Percentiles rank a stretch among this genome's conserved stretches.
These are phyloP conservation scores for Trissolcus brochymenae DNA, from an alignment of 2,888 invertebrate genomes.

Conservation along the genomic window DNA sequence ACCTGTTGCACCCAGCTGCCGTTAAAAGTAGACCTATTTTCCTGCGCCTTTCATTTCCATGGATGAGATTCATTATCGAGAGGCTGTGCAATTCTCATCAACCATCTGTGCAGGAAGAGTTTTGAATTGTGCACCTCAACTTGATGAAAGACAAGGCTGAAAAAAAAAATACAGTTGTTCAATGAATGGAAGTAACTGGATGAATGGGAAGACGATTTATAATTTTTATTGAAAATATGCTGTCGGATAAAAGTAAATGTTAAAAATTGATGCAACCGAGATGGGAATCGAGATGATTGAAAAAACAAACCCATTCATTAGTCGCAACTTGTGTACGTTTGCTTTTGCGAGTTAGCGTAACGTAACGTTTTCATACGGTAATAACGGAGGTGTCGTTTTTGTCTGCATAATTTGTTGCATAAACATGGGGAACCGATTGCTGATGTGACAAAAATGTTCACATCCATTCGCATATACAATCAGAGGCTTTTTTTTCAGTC, in stretches of 20 bases:
- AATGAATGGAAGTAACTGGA: not conserved
- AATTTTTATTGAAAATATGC: not conserved
- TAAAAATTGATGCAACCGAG: too few species aligned
- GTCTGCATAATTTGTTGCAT: constrained; percentile 38
- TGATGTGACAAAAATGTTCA: constrained; percentile 5
- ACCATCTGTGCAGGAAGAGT: too few species aligned
- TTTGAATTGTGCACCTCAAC: too few species aligned
- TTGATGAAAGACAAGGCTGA: too few species aligned
- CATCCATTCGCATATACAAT: constrained; percentile 12
- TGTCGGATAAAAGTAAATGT: too few species aligned
- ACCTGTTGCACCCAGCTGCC: constrained; percentile 45
- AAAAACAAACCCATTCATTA: too few species aligned
- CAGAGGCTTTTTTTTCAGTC: constrained; percentile 20
- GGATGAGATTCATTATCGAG: constrained; percentile 12
- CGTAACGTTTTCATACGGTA: constrained; percentile 11
- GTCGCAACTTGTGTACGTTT: not conserved
- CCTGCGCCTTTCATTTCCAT: constrained; percentile 8
- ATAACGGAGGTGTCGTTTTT: constrained; percentile 36
- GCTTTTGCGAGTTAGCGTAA: constrained; percentile 13
- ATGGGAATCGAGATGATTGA: too few species aligned
- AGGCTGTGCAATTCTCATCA: constrained; percentile 9
- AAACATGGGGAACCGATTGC: constrained; percentile 34
- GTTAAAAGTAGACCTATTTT: not conserved
- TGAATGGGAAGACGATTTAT: not conserved
- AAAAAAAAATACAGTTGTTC: not conserved